phyloP scores from a whole-genome alignment of 1,140 invertebrate genomes.

The Grapholita molesta region DNA sequence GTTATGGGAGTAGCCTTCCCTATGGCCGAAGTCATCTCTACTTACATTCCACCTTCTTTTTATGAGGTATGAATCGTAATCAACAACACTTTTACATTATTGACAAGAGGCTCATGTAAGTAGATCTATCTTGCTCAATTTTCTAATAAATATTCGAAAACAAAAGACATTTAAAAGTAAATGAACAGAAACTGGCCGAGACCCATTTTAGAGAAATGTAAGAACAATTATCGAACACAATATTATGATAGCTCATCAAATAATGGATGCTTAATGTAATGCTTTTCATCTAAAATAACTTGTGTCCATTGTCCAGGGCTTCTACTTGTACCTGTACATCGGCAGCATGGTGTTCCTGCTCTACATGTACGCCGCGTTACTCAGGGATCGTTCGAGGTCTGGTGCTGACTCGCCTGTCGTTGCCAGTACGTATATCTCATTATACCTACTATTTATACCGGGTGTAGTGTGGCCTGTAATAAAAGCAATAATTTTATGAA shows the following conservation, averaged over 20 bases:
- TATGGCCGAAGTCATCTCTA: constrained; percentile 94
- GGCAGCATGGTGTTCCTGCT: constrained; percentile 93
- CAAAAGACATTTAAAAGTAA: too few relatives aligned
- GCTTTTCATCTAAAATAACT: background rate
- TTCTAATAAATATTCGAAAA: too few relatives aligned
- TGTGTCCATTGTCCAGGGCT: constrained; percentile 81
- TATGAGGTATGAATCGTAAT: constrained; percentile 85
- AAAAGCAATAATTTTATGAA: too few relatives aligned
- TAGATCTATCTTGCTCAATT: too few relatives aligned
- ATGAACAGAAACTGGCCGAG: too few relatives aligned
- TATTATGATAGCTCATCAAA: too few relatives aligned
- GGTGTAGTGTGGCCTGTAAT: too few relatives aligned
- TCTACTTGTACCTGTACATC: constrained; percentile 94
- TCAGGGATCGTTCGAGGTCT: constrained; percentile 80
- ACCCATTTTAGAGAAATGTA: too few relatives aligned
- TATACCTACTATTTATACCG: too few relatives aligned
- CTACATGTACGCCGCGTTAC: constrained; percentile 90
- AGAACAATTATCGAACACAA: too few relatives aligned
- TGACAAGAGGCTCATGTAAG: too few relatives aligned
- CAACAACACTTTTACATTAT: background rate
- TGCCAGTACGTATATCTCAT: constrained; percentile 61
- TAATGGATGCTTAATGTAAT: too few relatives aligned
- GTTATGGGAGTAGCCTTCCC: constrained; percentile 97
- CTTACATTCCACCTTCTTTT: constrained; percentile 93
- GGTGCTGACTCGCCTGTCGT: constrained; percentile 57